These are phyloP conservation scores for Aurelia aurita complex sp. Pacific DNA, from an alignment of 30 jellyfish, hydroid and myxozoan species.

Conservation along the genomic window DNA sequence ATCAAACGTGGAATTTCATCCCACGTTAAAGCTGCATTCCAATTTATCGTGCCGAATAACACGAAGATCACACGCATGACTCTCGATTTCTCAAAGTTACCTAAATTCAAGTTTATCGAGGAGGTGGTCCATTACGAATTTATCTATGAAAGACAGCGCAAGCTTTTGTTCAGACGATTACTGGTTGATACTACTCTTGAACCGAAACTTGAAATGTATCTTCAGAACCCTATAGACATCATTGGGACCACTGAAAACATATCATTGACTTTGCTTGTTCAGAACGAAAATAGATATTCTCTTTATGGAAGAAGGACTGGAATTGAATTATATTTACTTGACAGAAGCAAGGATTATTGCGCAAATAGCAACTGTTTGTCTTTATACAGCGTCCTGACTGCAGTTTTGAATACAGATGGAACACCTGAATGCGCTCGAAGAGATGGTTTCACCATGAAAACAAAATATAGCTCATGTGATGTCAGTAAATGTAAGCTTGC, in stretches of 20 bases:
- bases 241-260: conserved; percentile 29
- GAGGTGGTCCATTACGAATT: conserved; percentile 4
- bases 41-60: conserved; percentile 32
- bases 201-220: conserved; percentile 9
- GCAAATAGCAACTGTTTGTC: conserved; percentile 23
- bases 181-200: conserved; percentile 33
- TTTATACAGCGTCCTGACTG: background rate
- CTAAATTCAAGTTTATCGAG: conserved; percentile 2
- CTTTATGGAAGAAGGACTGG: background rate
- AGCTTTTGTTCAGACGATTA: conserved; percentile 15
- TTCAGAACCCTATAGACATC: conserved; percentile 42
- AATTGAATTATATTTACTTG: conserved; percentile 8
- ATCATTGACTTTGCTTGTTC: background rate
- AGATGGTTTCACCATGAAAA: conserved; percentile 13
- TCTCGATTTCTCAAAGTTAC: background rate
- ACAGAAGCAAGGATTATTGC: conserved; percentile 36
- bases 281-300: background rate
- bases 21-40: conserved; percentile 19
- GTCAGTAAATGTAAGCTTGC: too few relatives aligned
- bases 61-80: conserved; percentile 19
- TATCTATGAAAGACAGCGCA: background rate
- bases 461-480: conserved; percentile 22
- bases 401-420: background rate
- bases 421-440: conserved; percentile 50
- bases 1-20: background rate